Evolutionary conservation across 2,888 invertebrate genomes (phyloP), one percentile per base, ranked within the genome.

Genomic region (Hydrotaea cyrtoneurina): DNA sequence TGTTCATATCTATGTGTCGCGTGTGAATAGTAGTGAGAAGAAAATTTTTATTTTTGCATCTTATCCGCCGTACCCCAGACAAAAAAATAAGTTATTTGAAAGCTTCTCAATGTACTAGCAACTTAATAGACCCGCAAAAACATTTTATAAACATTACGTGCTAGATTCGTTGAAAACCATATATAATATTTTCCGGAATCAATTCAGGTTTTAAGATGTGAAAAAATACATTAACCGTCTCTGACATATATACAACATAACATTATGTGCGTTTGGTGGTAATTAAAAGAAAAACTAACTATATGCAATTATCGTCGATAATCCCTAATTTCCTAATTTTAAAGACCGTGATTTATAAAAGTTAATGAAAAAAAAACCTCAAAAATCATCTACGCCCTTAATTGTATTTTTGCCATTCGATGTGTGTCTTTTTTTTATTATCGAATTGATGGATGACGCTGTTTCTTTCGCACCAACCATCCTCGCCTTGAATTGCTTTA

Each of bases 311-410:
- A 53, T 53, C 1, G 55, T 2, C 55, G 23, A 55, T 8, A n/a
- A n/a, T n/a, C n/a, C n/a, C n/a, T n/a, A n/a, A n/a, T n/a, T n/a
- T n/a, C n/a, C n/a, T n/a, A n/a, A n/a, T n/a, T n/a, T n/a, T n/a
- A n/a, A n/a, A n/a, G n/a, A n/a, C 31, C 2, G 31, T 31, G 15
- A 50, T 43, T 66, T 26, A 26, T 26, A 59, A 0, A 19, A 26
- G 26, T 59, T 59, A 15, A 26, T 10, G 23, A 11, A n/a, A 53
- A n/a, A 4, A 17, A 23, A 2, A 59, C 31, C 2, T 31, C 31
- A 26, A 26, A 26, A 13, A 26, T 23, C 26, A 64, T 21, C 23
- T 69, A 79, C 79, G 79, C 79, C 79, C 79, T 78, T 79, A 78
- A 78, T 36, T 39, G 8, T 39, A 39, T 57, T 64, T 36, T 64